A percentile compares a stretch with the other conserved stretches of the same genome.
phyloP scores from a whole-genome alignment of 2,113 vertebrate genomes.

The Sturnus vulgaris region DNA sequence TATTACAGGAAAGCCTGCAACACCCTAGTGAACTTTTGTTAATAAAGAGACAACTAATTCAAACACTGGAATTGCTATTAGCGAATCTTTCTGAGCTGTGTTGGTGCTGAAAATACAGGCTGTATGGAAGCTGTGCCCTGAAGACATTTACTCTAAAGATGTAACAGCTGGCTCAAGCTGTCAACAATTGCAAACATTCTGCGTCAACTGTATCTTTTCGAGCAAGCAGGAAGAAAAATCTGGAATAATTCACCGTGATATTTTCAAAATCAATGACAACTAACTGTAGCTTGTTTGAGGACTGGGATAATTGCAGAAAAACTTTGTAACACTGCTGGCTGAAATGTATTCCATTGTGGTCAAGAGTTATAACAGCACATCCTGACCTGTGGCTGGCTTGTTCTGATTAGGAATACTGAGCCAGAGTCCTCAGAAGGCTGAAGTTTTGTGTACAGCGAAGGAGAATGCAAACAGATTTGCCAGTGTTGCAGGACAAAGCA shows the following conservation, averaged over 20 bases:
- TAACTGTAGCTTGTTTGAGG: conserved; percentile 12
- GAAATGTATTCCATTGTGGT: background rate
- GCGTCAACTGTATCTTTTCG: conserved; percentile 49
- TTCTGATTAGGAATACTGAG: background rate
- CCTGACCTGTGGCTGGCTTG: background rate
- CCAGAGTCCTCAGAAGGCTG: background rate
- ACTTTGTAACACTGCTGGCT: background rate
- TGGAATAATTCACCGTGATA: conserved; percentile 43
- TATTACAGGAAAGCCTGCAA: background rate
- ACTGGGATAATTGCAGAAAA: conserved; percentile 46
- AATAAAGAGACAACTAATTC: conserved; percentile 59
- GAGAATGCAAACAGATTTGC: background rate
- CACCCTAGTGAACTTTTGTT: conserved; percentile 42
- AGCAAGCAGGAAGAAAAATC: conserved; percentile 23
- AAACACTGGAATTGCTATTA: conserved; percentile 68
- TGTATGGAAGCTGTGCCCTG: conserved; percentile 60
- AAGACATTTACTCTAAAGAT: conserved; percentile 65
- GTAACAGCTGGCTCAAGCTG: conserved; percentile 52
- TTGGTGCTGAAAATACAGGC: conserved; percentile 65
- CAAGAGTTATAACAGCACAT: background rate
- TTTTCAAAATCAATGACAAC: conserved; percentile 42
- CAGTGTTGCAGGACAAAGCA: background rate
- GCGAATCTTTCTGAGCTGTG: conserved; percentile 61
- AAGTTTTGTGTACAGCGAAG: background rate
- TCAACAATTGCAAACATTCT: conserved; percentile 70